Evolutionary conservation across 2,888 invertebrate species (phyloP), one percentile per base, ranked within the genome.

Genomic region (Pollenia angustigena): DNA sequence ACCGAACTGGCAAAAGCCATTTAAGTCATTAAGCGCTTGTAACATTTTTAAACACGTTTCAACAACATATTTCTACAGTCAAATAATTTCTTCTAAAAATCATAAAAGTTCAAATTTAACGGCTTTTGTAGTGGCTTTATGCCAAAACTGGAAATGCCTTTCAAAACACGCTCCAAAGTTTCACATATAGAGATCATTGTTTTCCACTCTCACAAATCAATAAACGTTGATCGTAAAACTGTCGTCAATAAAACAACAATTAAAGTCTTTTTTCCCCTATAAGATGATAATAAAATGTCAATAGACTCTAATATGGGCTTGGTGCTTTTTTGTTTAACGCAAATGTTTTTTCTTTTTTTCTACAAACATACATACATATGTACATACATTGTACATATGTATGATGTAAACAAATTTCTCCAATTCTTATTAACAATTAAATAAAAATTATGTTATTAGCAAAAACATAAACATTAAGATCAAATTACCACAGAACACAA

Each of bases 401-500:
- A 12, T 60, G 16, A 60, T 69, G 46, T 75, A 52, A 60, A 82
- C 68, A 75, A 82, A 75, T 82, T 82, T 69, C 81, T 75, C 40
- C 81, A 69, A 62, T 82, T 82, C 82, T 72, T 79, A n/a, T 54
- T 52, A 68, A 79, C 79, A 85, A 85, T 85, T 79, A 85, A 82
- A 74, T 50, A 32, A 71, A 78, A 83, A 62, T 86, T 82, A 86
- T 86, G 80, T 86, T 82, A 83, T 86, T 86, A 80, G 83, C 74
- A 75, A 76, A 82, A 64, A 69, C 75, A 82, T 86, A 83, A 86
- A 83, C 54, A 69, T 71, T 56, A 46, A 75, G 54, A 83, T 86
- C 80, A 56, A 80, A 66, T 86, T 82, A 69, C 86, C 56, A 74
- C 66, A 69, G 64, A 74, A 68, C 11, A 74, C 50, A 85, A 71